Percentiles rank a stretch among this genome's conserved stretches.
phyloP scores from a whole-genome alignment of 2,113 vertebrate species.

The Paedocypris sp. region DNA sequence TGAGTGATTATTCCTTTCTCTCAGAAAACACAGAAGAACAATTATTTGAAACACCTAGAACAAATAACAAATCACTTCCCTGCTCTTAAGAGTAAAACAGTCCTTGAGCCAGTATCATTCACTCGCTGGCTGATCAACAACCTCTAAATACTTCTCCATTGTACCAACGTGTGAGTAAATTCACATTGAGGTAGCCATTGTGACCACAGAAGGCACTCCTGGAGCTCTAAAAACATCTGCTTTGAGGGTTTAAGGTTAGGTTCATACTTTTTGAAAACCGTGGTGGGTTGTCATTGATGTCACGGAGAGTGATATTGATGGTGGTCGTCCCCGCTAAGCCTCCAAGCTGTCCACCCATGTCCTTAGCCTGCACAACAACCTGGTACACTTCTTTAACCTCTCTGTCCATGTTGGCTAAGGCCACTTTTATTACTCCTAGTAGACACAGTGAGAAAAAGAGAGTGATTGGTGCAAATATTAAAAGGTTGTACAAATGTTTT shows the following conservation, averaged over 20 bases:
- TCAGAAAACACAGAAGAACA: conserved; percentile 34
- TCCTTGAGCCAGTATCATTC: too few relatives aligned
- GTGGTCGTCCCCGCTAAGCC: conserved; percentile 83
- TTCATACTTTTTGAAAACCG: conserved; percentile 78
- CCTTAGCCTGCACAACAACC: conserved; percentile 90
- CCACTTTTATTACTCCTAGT: conserved; percentile 82
- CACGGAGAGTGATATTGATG: conserved; percentile 83
- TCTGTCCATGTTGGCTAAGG: conserved; percentile 91
- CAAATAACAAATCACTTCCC: too few relatives aligned
- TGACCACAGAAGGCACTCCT: neutral
- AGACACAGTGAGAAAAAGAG: neutral
- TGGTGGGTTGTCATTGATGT: conserved; percentile 93
- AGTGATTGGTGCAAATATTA: too few relatives aligned
- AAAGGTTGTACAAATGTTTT: too few relatives aligned
- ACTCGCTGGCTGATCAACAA: too few relatives aligned
- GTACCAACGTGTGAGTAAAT: too few relatives aligned
- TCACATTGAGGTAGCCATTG: conserved; percentile 10
- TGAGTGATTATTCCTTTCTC: conserved; percentile 18
- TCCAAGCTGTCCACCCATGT: conserved; percentile 91
- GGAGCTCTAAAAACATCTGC: neutral
- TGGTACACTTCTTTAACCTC: conserved; percentile 87
- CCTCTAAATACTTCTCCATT: too few relatives aligned
- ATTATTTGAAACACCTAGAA: too few relatives aligned
- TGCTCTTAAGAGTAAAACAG: too few relatives aligned
- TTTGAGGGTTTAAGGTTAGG: too few relatives aligned